Base-by-base conservation (phyloP, 2,888 invertebrate genomes). In the Nephrotoma flavescens region DNA sequence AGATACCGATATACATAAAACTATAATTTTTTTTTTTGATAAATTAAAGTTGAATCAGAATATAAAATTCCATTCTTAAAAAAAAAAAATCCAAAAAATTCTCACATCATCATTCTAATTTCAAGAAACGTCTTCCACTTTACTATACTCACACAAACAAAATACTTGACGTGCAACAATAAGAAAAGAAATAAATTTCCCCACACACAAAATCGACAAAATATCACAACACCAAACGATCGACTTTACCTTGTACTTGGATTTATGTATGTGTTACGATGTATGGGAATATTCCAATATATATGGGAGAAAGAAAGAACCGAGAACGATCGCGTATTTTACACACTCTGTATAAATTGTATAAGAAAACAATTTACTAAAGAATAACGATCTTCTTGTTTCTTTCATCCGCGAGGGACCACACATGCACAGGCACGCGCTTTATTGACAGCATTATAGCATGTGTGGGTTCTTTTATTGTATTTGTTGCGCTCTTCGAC, bases 391-490 rank as follows among this genome's bases (percentile, higher is more conserved):
- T 84, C 84, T 84, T 42, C 31, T 31, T 71, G 71, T 71, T 84
- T 42, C 11, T 11, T 71, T 19, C 31, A 31, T 71, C 42, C 6
- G n/a, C 42, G 86, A 31, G 12, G 89, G 91, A 91, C 91, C 91
- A 91, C 91, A 91, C 91, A 91, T 89, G 91, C 90, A 91, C 91
- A 91, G 91, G 91, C 91, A 91, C 91, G 91, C 91, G 91, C 91
- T 91, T 89, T 91, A 91, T 91, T 91, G 91, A 45, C 85, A 86
- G 86, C 86, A 45, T 31, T 52, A 45, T 31, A 86, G 47, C 41
- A 52, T 86, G 44, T 86, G 84, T 86, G 83, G 84, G 41, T 86
- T 88, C 88, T 88, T 88, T 88, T 83, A 84, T 83, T 52, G 86
- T 88, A 87, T 88, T 88, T 87, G 87, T 85, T 87, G 87, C 88